A percentile compares a stretch with the other conserved stretches of the same genome.
Conservation (phyloP, 1,140 invertebrate genomes). For the Lamellibrachia luymesi region DNA sequence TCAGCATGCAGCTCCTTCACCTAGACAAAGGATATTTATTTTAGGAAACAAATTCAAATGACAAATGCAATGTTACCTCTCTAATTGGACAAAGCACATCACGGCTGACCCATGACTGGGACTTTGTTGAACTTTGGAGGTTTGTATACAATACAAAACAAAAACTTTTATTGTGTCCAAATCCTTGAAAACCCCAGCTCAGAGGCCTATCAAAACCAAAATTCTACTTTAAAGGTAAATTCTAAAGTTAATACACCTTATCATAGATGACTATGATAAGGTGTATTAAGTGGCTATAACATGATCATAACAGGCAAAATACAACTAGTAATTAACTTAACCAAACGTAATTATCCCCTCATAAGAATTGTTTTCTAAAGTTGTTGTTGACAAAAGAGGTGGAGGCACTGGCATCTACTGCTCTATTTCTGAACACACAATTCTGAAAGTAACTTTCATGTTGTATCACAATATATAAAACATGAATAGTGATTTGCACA, state of each 20-base stretch:
- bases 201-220: no score
- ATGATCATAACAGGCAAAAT: not conserved
- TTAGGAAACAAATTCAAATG: not conserved
- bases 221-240: no score
- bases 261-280: not conserved
- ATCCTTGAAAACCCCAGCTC: not conserved
- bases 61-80: not conserved
- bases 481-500: not conserved
- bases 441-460: not conserved
- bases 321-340: not conserved
- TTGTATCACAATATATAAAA: not conserved
- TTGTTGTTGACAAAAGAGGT: not conserved
- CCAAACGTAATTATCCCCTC: not conserved
- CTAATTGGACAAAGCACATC: not conserved
- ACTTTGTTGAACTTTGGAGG: no score
- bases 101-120: no score
- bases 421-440: not conserved
- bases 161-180: not conserved
- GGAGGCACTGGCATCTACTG: not conserved
- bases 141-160: no score
- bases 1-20: conserved; percentile 77
- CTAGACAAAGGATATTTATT: conserved; percentile 51
- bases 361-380: not conserved
- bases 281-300: no score
- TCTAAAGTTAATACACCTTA: not conserved